A percentile compares a stretch with the other conserved stretches of the same genome.
Conservation (phyloP, 2,888 invertebrate genomes). For the Drosophila buzzatii region DNA sequence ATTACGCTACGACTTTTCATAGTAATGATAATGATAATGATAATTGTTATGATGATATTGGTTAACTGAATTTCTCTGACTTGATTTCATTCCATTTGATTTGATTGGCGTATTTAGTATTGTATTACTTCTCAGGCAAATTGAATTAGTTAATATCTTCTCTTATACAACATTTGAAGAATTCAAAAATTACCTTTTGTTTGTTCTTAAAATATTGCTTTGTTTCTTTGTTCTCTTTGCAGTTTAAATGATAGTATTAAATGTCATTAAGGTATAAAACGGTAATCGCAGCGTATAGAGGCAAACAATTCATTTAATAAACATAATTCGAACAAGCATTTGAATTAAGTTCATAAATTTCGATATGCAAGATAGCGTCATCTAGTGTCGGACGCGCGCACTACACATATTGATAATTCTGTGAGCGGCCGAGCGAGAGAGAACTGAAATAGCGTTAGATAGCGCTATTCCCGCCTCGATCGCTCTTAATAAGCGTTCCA, state of each 20-base stretch:
- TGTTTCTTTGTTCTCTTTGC: constrained; percentile 1
- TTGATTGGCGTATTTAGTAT: not conserved
- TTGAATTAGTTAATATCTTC: constrained; percentile 25
- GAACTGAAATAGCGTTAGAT: not conserved
- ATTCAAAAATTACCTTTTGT: not conserved
- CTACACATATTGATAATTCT: not conserved
- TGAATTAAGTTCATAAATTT: constrained; percentile 5
- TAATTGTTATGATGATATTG: constrained; percentile 1
- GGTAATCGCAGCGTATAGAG: constrained; percentile 13
- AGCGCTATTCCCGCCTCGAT: constrained; percentile 3
- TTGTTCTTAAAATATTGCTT: constrained; percentile 8
- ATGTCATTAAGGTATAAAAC: constrained; percentile 22
- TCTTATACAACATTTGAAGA: constrained; percentile 13
- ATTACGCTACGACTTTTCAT: constrained; percentile 52
- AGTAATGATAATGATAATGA: not conserved
- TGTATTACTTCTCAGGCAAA: constrained; percentile 24
- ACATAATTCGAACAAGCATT: constrained; percentile 30
- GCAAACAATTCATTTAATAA: constrained; percentile 39
- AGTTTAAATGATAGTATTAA: constrained; percentile 52
- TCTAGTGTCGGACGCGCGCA: constrained; percentile 17
- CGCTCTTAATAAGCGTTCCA: constrained; percentile 3
- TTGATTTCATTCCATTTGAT: not conserved
- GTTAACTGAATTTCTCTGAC: constrained; percentile 29
- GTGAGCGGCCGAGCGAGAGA: not conserved
- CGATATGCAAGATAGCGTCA: constrained; percentile 10